Percentiles rank a stretch among this genome's conserved stretches.
Evolutionary conservation across 2,113 vertebrate species (phyloP).

Genomic region (Megalops atlanticus): DNA sequence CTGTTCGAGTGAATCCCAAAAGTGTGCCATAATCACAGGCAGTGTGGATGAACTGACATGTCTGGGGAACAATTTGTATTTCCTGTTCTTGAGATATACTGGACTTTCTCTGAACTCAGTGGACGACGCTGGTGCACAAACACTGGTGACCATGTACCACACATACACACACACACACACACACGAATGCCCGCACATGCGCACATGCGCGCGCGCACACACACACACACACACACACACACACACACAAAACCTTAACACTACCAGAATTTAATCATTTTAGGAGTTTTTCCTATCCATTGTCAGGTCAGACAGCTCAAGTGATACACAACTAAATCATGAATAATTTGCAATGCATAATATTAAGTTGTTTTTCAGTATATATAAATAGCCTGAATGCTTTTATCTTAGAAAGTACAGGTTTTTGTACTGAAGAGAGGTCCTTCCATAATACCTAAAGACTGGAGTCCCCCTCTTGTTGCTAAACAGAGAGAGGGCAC

Average conservation of each 20-base stretch:
- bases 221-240: background rate
- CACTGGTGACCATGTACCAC: background rate
- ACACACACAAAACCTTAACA: background rate
- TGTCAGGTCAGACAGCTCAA: background rate
- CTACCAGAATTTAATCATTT: background rate
- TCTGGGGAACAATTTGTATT: constrained; percentile 3
- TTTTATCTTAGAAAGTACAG: background rate
- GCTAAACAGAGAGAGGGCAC: constrained; percentile 31
- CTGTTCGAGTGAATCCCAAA: background rate
- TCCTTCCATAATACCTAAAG: background rate
- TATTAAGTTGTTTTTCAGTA: background rate
- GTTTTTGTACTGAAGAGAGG: background rate
- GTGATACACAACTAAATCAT: background rate
- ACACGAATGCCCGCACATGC: too few species aligned
- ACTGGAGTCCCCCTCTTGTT: constrained; percentile 11
- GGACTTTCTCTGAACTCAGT: constrained; percentile 14
- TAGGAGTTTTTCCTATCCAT: background rate
- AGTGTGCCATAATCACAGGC: constrained; percentile 12
- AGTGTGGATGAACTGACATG: background rate
- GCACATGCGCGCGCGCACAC: background rate
- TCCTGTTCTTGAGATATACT: constrained; percentile 7
- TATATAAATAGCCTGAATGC: background rate
- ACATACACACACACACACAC: background rate
- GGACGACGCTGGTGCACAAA: background rate
- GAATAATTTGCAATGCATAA: background rate